Percentiles rank a stretch among this genome's conserved stretches.
These are phyloP conservation scores for Diploptera punctata DNA, from an alignment of 2,888 invertebrate genomes.

Conservation along the genomic window DNA sequence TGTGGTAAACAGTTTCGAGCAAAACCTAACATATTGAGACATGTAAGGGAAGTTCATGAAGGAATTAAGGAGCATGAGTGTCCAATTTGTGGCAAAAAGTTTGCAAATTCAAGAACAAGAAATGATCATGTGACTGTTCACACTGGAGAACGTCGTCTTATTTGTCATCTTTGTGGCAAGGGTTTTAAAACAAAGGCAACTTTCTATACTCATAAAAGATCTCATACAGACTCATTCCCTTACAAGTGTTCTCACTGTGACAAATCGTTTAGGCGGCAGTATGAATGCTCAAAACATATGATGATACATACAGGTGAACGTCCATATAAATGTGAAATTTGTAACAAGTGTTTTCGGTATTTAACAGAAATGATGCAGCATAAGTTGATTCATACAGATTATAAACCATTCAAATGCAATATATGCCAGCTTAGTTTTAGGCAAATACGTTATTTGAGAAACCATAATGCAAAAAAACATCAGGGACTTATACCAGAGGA, in stretches of 20 bases:
- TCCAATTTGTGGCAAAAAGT: conserved; percentile 57
- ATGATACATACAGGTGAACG: conserved; percentile 59
- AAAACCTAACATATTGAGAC: conserved; percentile 63
- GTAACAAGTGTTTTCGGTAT: conserved; percentile 49
- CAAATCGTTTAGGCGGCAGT: conserved; percentile 60
- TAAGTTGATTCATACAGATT: conserved; percentile 57
- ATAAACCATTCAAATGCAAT: conserved; percentile 49
- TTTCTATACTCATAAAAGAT: conserved; percentile 66
- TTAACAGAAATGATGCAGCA: conserved; percentile 51
- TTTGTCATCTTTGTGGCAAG: conserved; percentile 58
- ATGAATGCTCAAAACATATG: conserved; percentile 62
- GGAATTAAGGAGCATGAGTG: conserved; percentile 59
- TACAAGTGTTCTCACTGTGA: conserved; percentile 65
- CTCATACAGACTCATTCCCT: conserved; percentile 63
- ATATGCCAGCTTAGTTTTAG: conserved; percentile 51
- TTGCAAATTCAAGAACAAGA: conserved; percentile 59
- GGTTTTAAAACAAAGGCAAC: conserved; percentile 71
- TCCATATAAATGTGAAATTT: conserved; percentile 59
- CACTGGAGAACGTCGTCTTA: conserved; percentile 51
- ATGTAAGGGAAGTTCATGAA: conserved; percentile 59
- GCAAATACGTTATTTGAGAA: conserved; percentile 56
- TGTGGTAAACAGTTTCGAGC: conserved; percentile 72
- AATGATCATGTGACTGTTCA: conserved; percentile 56
- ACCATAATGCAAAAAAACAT: conserved; percentile 24
- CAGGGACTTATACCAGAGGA: conserved; percentile 43